phyloP scores from a whole-genome alignment of 2,888 invertebrate species.

The Acrobasis suavella region DNA sequence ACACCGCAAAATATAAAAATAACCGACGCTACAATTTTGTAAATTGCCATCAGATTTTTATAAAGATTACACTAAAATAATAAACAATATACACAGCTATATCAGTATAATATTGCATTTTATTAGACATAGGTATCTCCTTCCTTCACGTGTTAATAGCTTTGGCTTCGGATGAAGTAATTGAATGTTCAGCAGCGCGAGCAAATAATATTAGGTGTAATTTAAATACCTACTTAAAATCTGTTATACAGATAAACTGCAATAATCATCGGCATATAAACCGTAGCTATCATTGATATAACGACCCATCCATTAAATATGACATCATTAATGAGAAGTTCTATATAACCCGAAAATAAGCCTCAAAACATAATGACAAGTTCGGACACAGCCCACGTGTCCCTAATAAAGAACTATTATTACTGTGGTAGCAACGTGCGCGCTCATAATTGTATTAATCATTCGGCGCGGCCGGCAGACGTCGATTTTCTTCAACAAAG shows the following conservation, averaged over 20 bases:
- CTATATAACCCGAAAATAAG: constrained; percentile 43
- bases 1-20: too few species aligned
- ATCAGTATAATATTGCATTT: too few species aligned
- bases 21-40: too few species aligned
- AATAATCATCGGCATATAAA: not conserved
- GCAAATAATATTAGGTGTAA: too few species aligned
- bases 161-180: too few species aligned
- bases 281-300: not conserved
- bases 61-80: too few species aligned
- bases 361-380: constrained; percentile 39
- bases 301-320: not conserved
- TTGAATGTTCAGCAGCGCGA: too few species aligned
- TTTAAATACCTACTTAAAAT: too few species aligned
- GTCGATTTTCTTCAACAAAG: constrained; percentile 82
- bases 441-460: constrained; percentile 82
- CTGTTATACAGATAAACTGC: not conserved
- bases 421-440: constrained; percentile 75
- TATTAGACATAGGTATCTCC: too few species aligned
- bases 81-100: too few species aligned
- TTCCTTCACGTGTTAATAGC: too few species aligned
- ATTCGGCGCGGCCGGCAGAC: constrained; percentile 80
- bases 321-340: constrained; percentile 9
- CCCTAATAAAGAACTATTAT: constrained; percentile 76
- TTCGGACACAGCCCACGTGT: constrained; percentile 66
- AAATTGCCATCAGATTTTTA: too few species aligned